Evolutionary conservation across 2,888 invertebrate genomes (phyloP), one percentile per base, ranked within the genome.

Genomic region (Aquatica leii): DNA sequence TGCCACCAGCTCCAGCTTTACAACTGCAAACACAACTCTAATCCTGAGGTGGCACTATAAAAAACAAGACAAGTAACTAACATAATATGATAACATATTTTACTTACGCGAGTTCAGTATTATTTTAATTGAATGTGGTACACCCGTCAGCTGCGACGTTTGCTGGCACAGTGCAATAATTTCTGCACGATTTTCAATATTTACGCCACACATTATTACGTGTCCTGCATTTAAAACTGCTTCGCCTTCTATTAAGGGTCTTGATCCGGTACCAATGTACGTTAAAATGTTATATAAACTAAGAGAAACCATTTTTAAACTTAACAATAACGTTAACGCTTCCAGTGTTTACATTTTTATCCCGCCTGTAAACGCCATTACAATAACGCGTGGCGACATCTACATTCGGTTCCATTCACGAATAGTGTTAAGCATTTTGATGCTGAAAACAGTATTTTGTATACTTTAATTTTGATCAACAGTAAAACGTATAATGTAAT

Each of bases 241-340:
- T 37, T 37, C 11, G 37, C 37, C 37, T 37, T 37, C 37, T 37
- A 37, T 37, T 37, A 37, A 37, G 37, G 37, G 37, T 37, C 37
- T 37, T 37, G 37, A 37, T 37, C 37, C 37, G 37, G 5, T 37
- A 37, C 37, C 37, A 37, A 37, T 37, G 37, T 37, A 37, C 5
- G 11, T 37, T 37, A n/a, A n/a, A n/a, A n/a, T n/a, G n/a, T n/a
- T n/a, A n/a, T n/a, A n/a, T n/a, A n/a, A n/a, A n/a, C n/a, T n/a
- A n/a, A n/a, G n/a, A n/a, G n/a, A n/a, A n/a, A n/a, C n/a, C n/a
- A n/a, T n/a, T n/a, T n/a, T n/a, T n/a, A n/a, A n/a, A n/a, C n/a
- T n/a, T n/a, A n/a, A n/a, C n/a, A n/a, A n/a, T n/a, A n/a, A n/a
- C n/a, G n/a, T n/a, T n/a, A n/a, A n/a, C n/a, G n/a, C n/a, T n/a